phyloP scores from a whole-genome alignment of 2,888 invertebrate genomes.

The Epinotia brunnichana region DNA sequence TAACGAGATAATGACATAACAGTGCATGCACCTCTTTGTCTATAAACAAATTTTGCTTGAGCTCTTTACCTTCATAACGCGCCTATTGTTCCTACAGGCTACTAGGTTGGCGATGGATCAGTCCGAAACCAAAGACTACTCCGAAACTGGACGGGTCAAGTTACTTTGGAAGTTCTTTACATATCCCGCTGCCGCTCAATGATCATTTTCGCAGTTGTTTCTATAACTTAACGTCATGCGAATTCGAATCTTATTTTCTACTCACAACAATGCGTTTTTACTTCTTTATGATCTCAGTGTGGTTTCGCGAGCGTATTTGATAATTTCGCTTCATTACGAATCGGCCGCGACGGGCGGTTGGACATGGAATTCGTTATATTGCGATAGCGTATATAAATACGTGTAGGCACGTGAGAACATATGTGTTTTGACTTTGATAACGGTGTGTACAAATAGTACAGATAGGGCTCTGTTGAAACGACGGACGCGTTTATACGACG shows the following conservation, averaged over 20 bases:
- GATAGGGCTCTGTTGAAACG: conserved; percentile 36
- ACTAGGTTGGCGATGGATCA: neutral
- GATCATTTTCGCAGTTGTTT: conserved; percentile 17
- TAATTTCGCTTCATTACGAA: conserved; percentile 34
- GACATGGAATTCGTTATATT: conserved; percentile 28
- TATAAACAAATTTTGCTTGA: conserved; percentile 17
- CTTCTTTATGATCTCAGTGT: neutral
- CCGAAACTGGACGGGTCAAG: conserved; percentile 26
- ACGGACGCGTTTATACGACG: conserved; percentile 27
- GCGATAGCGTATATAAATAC: conserved; percentile 25
- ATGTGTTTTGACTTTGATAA: conserved; percentile 47
- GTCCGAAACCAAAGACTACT: too few relatives aligned
- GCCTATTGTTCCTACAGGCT: neutral
- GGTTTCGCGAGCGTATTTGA: conserved; percentile 35
- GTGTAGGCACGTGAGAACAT: conserved; percentile 36
- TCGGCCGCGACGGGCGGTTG: conserved; percentile 20
- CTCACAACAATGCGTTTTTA: neutral
- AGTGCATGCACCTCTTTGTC: conserved; percentile 27
- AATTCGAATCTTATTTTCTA: conserved; percentile 13
- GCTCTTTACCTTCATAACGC: conserved; percentile 6
- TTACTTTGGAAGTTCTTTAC: conserved; percentile 9
- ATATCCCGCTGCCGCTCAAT: neutral
- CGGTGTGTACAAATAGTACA: conserved; percentile 49
- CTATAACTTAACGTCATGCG: neutral
- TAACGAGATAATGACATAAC: conserved; percentile 13